Base-by-base conservation (phyloP, 1,140 invertebrate genomes). In the Hylaeus anthracinus region DNA sequence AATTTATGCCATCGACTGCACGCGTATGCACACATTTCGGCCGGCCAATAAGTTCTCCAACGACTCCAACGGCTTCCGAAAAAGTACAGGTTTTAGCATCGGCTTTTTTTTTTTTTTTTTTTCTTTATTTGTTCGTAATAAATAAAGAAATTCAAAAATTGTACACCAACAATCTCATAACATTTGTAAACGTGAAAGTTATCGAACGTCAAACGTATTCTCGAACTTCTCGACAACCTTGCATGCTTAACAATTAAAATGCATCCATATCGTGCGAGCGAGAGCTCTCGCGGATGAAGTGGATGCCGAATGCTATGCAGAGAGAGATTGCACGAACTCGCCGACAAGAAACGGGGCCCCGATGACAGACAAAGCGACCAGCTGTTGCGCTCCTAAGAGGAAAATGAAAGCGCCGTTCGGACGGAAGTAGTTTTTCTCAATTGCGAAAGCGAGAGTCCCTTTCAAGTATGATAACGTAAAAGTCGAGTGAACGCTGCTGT, bases 1-100 rank as follows among this genome's bases (percentile, higher is more conserved):
- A 87, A 84, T 87, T 87, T 87, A 87, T 82, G 64, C 71, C 66
- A 63, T 41, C 48, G 72, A 53, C 39, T 41, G 51, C 45, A 26
- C n/a, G 43, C 56, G 55, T 45, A 39, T 6, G 0, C 45, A 1
- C 55, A 37, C 58, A 56, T 55, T 51, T 26, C 37, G 56, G 15
- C 3, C 39, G 56, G 39, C 45, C 75, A 65, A 79, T 79, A 64
- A 79, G 61, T 79, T 48, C 2, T 51, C 37, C 9, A 14, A 58
- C 1, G 56, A 43, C 39, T 60, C 41, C 45, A 14, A 12, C 15
- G 58, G 69, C 15, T 72, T 72, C 26, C 56, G 10, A 73, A 73
- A 15, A 51, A 73, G 8, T 64, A 51, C 15, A 43, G 0, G 3
- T 5, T 14, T 41, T 14, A 26, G 39, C 37, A 39, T 10, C n/a